These are phyloP conservation scores for Agelastica alni DNA, from an alignment of 2,888 invertebrate genomes.

Conservation along the genomic window DNA sequence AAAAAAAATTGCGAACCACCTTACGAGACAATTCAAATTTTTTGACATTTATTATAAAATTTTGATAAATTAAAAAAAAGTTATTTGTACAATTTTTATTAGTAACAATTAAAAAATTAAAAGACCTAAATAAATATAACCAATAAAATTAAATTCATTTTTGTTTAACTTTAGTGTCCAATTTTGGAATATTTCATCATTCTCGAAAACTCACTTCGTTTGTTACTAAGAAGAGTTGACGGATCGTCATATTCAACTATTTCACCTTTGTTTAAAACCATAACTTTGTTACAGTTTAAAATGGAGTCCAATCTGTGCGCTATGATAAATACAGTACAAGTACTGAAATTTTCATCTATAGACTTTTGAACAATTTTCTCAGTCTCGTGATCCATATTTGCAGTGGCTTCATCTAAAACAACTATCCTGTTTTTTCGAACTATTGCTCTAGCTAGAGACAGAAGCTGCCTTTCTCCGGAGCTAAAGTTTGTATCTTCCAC, in stretches of 20 bases:
- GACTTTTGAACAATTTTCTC: constrained; percentile 61
- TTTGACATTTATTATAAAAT: too few species aligned
- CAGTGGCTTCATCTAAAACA: constrained; percentile 63
- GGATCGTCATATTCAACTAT: constrained; percentile 80
- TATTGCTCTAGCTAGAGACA: constrained; percentile 63
- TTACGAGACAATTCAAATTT: too few species aligned
- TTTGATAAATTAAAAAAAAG: too few species aligned
- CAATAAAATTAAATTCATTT: too few species aligned
- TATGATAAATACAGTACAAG: constrained; percentile 62
- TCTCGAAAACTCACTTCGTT: constrained; percentile 65
- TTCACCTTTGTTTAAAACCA: constrained; percentile 79
- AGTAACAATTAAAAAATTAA: too few species aligned
- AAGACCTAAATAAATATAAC: too few species aligned
- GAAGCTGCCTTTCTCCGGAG: constrained; percentile 60
- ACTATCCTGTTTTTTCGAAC: constrained; percentile 59
- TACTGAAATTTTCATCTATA: constrained; percentile 58
- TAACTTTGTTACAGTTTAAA: constrained; percentile 59
- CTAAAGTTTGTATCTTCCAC: constrained; percentile 41
- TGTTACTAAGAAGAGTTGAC: constrained; percentile 64
- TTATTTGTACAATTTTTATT: too few species aligned
- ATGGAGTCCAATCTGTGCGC: constrained; percentile 58
- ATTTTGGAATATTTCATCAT: constrained; percentile 60
- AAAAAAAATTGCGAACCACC: too few species aligned
- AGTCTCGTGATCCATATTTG: constrained; percentile 61
- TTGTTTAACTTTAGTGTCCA: not conserved